phyloP scores from a whole-genome alignment of 2,797 vertebrate species.

The Danio kyathit region DNA sequence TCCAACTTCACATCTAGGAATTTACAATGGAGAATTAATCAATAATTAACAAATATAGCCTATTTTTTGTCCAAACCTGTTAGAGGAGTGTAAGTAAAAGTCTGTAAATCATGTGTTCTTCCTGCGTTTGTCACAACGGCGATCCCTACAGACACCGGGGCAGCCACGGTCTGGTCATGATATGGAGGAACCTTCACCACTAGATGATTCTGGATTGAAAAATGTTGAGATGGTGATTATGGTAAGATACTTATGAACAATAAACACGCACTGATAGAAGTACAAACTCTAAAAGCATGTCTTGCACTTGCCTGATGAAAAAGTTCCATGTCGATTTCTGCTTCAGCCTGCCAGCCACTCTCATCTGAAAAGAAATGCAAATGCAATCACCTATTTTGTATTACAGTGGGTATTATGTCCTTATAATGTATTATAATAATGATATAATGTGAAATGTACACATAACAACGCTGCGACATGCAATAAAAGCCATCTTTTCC shows the following conservation, averaged over 20 bases:
- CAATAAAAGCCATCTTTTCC: too few species aligned
- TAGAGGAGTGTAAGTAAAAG: conserved; percentile 96
- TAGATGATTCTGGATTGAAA: conserved; percentile 89
- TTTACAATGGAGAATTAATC: too few species aligned
- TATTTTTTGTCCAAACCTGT: conserved; percentile 79
- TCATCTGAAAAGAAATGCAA: conserved; percentile 83
- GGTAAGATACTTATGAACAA: conserved; percentile 3
- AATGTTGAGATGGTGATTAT: background rate
- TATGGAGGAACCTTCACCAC: conserved; percentile 98
- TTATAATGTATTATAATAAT: too few species aligned
- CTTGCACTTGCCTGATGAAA: conserved; percentile 93
- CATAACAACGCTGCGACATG: too few species aligned
- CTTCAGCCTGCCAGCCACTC: conserved; percentile 95
- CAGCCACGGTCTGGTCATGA: conserved; percentile 90
- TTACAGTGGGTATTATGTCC: too few species aligned
- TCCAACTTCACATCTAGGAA: too few species aligned
- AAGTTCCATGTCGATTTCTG: conserved; percentile 98
- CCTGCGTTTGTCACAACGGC: conserved; percentile 97
- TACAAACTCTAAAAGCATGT: background rate
- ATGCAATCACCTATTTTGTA: too few species aligned
- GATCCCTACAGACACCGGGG: conserved; percentile 92
- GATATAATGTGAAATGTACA: too few species aligned
- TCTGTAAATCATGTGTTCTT: conserved; percentile 93
- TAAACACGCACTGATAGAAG: background rate
- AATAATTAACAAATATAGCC: background rate